Conservation (phyloP, 1,140 invertebrate species). For the Varroa destructor region DNA sequence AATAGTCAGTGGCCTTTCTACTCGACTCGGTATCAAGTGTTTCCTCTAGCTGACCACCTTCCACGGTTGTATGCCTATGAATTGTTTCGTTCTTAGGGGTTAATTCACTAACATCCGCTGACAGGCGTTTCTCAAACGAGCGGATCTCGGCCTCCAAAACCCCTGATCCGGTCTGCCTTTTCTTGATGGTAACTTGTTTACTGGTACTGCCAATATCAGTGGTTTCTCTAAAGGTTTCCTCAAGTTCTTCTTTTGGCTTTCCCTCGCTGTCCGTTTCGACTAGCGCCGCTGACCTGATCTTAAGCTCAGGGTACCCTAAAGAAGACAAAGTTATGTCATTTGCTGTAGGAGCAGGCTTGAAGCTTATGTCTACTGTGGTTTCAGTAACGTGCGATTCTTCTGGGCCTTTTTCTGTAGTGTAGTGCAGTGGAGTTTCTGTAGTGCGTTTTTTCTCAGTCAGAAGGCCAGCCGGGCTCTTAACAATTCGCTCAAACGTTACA, state of each 20-base stretch:
- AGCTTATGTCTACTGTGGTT: neutral
- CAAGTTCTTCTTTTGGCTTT: neutral
- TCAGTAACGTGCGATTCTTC: neutral
- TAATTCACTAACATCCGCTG: neutral
- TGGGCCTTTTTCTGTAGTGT: neutral
- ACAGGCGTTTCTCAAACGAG: no score
- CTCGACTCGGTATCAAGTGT: neutral
- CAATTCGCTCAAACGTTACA: no score
- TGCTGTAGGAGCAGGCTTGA: neutral
- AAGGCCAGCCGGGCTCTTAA: no score
- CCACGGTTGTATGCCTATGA: neutral
- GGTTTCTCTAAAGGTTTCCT: neutral
- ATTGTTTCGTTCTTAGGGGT: neutral
- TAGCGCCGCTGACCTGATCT: neutral
- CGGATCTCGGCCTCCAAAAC: neutral
- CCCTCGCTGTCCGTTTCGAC: neutral
- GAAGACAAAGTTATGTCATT: neutral
- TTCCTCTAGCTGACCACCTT: conserved; percentile 8
- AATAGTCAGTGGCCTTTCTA: neutral
- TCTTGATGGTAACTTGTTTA: neutral
- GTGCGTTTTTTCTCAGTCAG: neutral
- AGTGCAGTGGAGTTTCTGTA: neutral
- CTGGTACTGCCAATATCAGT: neutral
- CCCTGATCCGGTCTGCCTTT: neutral
- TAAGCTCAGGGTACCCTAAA: conserved; percentile 1